Conservation (phyloP, 2,113 vertebrate genomes). For the Rhinopithecus roxellana region DNA sequence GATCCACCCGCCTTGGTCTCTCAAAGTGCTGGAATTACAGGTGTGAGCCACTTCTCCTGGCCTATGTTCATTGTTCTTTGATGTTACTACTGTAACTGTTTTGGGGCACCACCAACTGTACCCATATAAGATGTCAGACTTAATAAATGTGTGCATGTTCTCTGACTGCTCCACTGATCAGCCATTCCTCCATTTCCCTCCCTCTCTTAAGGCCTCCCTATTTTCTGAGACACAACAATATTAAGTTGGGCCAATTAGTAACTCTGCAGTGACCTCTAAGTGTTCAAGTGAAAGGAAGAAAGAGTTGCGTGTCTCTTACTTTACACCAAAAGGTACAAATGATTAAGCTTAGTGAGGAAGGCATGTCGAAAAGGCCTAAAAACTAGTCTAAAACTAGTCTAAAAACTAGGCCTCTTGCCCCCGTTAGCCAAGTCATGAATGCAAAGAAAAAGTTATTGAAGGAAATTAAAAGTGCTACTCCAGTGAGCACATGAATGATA, state of each 20-base stretch:
- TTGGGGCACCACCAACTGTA: background rate
- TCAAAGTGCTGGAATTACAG: no score
- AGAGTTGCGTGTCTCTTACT: background rate
- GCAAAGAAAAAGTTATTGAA: background rate
- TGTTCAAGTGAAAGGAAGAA: background rate
- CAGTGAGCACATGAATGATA: background rate
- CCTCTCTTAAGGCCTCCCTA: background rate
- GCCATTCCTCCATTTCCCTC: background rate
- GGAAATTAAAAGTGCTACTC: background rate
- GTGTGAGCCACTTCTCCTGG: no score
- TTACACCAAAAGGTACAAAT: background rate
- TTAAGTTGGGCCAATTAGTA: background rate
- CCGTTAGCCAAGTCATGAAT: background rate
- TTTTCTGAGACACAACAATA: background rate
- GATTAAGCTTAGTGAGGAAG: background rate
- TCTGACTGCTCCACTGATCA: background rate
- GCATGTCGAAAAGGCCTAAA: background rate
- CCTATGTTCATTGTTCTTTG: background rate
- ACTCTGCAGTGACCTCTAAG: background rate
- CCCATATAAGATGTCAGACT: background rate
- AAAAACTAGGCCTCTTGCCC: background rate
- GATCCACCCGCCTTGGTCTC: no score
- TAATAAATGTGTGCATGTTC: background rate
- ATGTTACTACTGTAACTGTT: background rate
- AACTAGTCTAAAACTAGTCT: background rate